Evolutionary conservation across 1,140 invertebrate genomes (phyloP).

Genomic region (Ceratoteleas bidentatus): DNA sequence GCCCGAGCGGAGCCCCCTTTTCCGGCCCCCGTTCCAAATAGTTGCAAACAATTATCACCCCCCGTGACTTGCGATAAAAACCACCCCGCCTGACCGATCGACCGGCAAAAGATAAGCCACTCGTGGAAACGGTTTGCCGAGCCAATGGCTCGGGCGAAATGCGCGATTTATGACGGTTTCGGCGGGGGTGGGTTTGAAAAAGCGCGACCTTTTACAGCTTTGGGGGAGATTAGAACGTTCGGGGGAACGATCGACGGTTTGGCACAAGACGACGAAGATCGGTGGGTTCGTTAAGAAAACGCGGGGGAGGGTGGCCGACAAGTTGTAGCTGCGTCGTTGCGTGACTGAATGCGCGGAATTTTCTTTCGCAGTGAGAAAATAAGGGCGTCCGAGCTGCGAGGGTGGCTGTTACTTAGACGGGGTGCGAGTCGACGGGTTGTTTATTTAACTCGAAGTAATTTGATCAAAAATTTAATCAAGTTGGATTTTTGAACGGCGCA

Average conservation of each 20-base stretch:
- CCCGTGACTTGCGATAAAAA: conserved; percentile 46
- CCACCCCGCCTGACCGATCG: conserved; percentile 60
- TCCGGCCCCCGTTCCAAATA: conserved; percentile 75
- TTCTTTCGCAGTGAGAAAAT: conserved; percentile 45
- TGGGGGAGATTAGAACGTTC: too few species aligned
- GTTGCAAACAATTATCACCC: conserved; percentile 74
- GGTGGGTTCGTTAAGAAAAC: neutral
- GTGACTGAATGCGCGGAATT: conserved; percentile 75
- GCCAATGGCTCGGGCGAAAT: conserved; percentile 31
- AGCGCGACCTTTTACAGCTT: neutral
- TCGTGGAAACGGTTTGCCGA: conserved; percentile 38
- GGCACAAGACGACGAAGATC: neutral
- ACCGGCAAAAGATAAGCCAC: conserved; percentile 64
- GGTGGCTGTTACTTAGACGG: conserved; percentile 58
- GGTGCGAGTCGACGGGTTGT: conserved; percentile 71
- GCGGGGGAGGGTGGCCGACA: conserved; percentile 9
- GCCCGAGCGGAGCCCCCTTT: conserved; percentile 59
- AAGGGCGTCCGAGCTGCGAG: conserved; percentile 36
- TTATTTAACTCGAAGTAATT: conserved; percentile 82
- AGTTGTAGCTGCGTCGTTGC: conserved; percentile 64
- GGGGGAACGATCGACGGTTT: too few species aligned
- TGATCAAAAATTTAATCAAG: conserved; percentile 82
- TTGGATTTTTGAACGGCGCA: conserved; percentile 78
- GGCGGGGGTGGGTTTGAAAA: neutral
- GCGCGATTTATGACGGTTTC: conserved; percentile 16